Evolutionary conservation across 2,113 vertebrate species (phyloP), one percentile per base, ranked within the genome.

Genomic region (Pogona vitticeps): DNA sequence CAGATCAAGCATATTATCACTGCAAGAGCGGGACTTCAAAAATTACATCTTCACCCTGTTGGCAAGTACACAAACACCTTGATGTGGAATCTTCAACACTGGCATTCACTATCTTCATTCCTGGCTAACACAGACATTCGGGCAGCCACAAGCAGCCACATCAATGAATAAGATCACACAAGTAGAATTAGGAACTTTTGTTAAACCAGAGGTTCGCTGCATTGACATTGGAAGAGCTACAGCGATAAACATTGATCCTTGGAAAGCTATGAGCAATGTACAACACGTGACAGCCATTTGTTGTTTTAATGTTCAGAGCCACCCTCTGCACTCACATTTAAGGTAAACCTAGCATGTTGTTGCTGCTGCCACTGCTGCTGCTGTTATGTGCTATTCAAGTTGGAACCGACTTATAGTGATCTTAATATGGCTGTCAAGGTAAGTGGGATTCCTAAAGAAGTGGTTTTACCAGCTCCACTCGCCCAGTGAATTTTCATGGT

Each of bases 21-120:
- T 67, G 33, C 42, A 82, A 67, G 82, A 94, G 92, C 85, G 89
- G 82, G 86, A 68, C 86, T 85, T 79, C 94, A 86, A 83, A 93
- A 85, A 89, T 52, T 68, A 86, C 86, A 86, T 84, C 73, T 67
- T 75, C 68, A 88, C 2, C 59, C 70, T 52, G 42, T 42, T 88
- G 88, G 61, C 88, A 77, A 85, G 56, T 36, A 38, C 42, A 59
- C 73, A 85, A 91, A 92, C 89, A 95, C 46, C 81, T 92, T n/a
- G 0, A 0, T 82, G 86, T 42, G 72, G 83, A 86, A 67, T 81
- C 6, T 90, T 90, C 83, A 92, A 88, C 83, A 78, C 73, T 79
- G 21, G 7, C 3, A 73, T 91, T 78, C 26, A 83, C 73, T 68
- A 71, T 63, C 71, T 78, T 92, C 92, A 90, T 71, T 88, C 87